Conservation (phyloP, 2,888 invertebrate species). For the Congeria kusceri region DNA sequence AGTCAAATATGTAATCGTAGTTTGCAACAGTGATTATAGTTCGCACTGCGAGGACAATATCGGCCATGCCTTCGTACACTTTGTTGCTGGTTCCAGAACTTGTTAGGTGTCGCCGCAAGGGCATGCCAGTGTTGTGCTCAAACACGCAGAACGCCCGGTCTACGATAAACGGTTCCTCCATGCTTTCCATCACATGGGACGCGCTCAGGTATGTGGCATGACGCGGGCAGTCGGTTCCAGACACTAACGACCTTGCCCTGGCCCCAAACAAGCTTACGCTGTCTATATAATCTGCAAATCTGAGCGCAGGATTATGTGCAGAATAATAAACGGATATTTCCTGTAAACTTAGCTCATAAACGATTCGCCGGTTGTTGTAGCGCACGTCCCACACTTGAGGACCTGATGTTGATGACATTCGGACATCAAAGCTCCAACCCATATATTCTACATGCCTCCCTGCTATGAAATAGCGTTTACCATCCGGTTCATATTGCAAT, state of each 20-base stretch:
- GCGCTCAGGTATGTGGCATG: conserved; percentile 73
- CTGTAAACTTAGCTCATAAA: conserved; percentile 80
- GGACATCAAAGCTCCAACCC: conserved; percentile 80
- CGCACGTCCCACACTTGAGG: conserved; percentile 75
- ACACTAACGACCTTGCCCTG: conserved; percentile 67
- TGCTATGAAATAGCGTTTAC: conserved; percentile 76
- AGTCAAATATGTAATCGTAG: conserved; percentile 81
- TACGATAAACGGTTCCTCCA: conserved; percentile 38
- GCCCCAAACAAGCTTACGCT: conserved; percentile 72
- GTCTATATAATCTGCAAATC: conserved; percentile 73
- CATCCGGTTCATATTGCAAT: conserved; percentile 74
- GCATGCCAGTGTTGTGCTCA: conserved; percentile 77
- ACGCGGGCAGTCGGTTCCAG: conserved; percentile 80
- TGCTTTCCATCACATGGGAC: conserved; percentile 53
- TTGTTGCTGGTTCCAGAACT: conserved; percentile 21
- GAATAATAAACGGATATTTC: conserved; percentile 80
- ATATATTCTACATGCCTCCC: conserved; percentile 75
- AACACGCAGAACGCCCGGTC: conserved; percentile 77
- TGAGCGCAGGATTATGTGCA: conserved; percentile 65
- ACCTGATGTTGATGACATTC: conserved; percentile 75
- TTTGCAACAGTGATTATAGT: conserved; percentile 75
- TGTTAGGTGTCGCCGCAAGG: conserved; percentile 78
- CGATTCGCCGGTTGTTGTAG: conserved; percentile 76
- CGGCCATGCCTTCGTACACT: conserved; percentile 77
- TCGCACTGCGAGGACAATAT: conserved; percentile 71